phyloP scores from a whole-genome alignment of 2,888 invertebrate genomes.

The Sminthurides aquaticus region DNA sequence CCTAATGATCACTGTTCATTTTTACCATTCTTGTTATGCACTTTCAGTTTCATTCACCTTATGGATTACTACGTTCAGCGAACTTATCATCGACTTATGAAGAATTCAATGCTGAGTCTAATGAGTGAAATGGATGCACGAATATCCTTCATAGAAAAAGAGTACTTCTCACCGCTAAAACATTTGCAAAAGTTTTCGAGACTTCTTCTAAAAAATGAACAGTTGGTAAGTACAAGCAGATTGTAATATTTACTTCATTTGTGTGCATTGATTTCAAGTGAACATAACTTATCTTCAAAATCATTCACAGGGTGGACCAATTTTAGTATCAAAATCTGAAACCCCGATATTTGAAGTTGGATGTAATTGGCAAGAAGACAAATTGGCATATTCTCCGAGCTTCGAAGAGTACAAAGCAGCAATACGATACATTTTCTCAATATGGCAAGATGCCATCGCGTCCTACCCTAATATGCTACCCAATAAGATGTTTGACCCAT shows the following conservation, averaged over 20 bases:
- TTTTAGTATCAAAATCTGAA: slow-evolving; percentile 7
- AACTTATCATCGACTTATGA: slow-evolving; percentile 60
- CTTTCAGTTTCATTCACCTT: slow-evolving; percentile 66
- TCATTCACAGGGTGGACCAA: slow-evolving; percentile 24
- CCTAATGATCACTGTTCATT: no score
- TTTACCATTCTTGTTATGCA: no score
- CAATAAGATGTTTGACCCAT: slow-evolving; percentile 62
- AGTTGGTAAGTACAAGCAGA: slow-evolving; percentile 44
- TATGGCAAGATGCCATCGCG: slow-evolving; percentile 62
- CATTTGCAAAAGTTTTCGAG: slow-evolving; percentile 49
- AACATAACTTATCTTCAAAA: no score
- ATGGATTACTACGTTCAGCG: slow-evolving; percentile 65
- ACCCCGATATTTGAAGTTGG: slow-evolving; percentile 58
- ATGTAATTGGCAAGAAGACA: slow-evolving; percentile 48
- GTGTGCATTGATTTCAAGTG: neutral
- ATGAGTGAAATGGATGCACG: slow-evolving; percentile 54
- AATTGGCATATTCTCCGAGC: slow-evolving; percentile 55
- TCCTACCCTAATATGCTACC: slow-evolving; percentile 64
- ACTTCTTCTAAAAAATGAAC: slow-evolving; percentile 48
- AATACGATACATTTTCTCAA: slow-evolving; percentile 56
- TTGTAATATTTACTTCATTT: neutral
- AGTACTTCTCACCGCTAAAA: slow-evolving; percentile 47
- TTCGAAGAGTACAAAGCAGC: slow-evolving; percentile 55
- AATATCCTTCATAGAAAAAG: slow-evolving; percentile 51
- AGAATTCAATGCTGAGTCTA: slow-evolving; percentile 57